phyloP scores from a whole-genome alignment of 2,888 invertebrate genomes.

The Smittia aterrima region DNA sequence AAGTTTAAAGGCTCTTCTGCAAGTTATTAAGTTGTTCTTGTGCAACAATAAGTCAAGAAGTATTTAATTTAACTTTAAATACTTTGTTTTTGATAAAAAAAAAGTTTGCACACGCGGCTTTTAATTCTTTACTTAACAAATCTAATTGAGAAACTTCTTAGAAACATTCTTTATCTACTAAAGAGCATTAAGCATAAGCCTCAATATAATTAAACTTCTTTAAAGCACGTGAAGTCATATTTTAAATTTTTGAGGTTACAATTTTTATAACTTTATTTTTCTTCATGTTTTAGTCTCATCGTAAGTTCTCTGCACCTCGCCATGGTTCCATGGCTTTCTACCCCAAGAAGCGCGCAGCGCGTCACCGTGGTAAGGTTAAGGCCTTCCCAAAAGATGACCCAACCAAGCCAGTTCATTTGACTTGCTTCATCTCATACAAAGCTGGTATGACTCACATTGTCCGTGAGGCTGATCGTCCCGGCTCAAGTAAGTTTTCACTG shows the following conservation, averaged over 20 bases:
- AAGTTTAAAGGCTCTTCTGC: not conserved
- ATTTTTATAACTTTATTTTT: no score
- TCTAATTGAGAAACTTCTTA: no score
- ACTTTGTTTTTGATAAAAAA: no score
- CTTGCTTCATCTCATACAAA: constrained; percentile 97
- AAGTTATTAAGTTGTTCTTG: not conserved
- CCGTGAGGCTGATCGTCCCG: constrained; percentile 96
- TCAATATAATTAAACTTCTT: no score
- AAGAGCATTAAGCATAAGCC: no score
- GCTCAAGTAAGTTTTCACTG: constrained; percentile 79
- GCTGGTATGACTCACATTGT: constrained; percentile 99
- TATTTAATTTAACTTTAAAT: no score
- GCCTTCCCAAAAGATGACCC: constrained; percentile 98
- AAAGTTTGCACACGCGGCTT: no score
- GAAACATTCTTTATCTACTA: no score
- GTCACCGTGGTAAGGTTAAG: constrained; percentile 99
- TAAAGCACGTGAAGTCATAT: not conserved
- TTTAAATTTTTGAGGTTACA: not conserved
- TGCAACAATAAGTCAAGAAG: no score
- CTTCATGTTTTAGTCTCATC: constrained; percentile 80
- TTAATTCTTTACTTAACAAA: no score
- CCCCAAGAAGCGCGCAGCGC: constrained; percentile 94
- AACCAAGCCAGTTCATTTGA: constrained; percentile 94
- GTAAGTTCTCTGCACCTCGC: constrained; percentile 99
- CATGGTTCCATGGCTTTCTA: constrained; percentile 99